Conservation (phyloP, 2,113 vertebrate genomes). For the Ctenomys sociabilis region DNA sequence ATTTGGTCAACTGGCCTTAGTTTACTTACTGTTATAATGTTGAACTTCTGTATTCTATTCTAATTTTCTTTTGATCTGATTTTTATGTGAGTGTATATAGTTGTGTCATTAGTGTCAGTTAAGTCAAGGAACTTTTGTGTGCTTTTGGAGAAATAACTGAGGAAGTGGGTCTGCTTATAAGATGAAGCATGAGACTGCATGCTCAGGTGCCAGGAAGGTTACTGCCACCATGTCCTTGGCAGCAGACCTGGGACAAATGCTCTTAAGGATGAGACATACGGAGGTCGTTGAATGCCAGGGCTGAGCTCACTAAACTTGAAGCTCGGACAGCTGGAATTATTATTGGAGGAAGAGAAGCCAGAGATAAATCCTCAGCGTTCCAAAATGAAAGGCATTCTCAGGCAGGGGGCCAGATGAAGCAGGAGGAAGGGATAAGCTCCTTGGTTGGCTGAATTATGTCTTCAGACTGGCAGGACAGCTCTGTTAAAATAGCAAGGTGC, state of each 20-base stretch:
- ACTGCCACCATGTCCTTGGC: slow-evolving; percentile 72
- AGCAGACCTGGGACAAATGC: slow-evolving; percentile 64
- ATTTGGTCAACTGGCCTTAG: background rate
- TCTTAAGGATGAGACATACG: slow-evolving; percentile 71
- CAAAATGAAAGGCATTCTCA: slow-evolving; percentile 48
- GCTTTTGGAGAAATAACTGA: background rate
- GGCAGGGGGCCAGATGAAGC: slow-evolving; percentile 71
- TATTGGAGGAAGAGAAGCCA: slow-evolving; percentile 61
- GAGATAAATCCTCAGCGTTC: slow-evolving; percentile 63
- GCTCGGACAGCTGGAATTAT: slow-evolving; percentile 55
- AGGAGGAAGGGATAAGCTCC: slow-evolving; percentile 25
- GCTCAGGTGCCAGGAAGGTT: slow-evolving; percentile 55
- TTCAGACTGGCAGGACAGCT: slow-evolving; percentile 48
- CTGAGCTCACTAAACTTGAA: slow-evolving; percentile 78
- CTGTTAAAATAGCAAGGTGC: slow-evolving; percentile 57
- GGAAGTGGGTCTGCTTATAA: slow-evolving; percentile 39
- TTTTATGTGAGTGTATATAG: slow-evolving; percentile 32
- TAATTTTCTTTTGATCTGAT: slow-evolving; percentile 19
- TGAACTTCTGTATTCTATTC: background rate
- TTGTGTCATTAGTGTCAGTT: background rate
- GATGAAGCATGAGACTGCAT: slow-evolving; percentile 21
- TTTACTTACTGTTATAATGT: background rate
- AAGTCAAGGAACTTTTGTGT: background rate
- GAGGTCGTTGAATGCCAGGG: slow-evolving; percentile 75
- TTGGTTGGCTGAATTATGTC: slow-evolving; percentile 68